These are phyloP conservation scores for Tethea ocularis DNA, from an alignment of 2,888 invertebrate genomes.

Conservation along the genomic window DNA sequence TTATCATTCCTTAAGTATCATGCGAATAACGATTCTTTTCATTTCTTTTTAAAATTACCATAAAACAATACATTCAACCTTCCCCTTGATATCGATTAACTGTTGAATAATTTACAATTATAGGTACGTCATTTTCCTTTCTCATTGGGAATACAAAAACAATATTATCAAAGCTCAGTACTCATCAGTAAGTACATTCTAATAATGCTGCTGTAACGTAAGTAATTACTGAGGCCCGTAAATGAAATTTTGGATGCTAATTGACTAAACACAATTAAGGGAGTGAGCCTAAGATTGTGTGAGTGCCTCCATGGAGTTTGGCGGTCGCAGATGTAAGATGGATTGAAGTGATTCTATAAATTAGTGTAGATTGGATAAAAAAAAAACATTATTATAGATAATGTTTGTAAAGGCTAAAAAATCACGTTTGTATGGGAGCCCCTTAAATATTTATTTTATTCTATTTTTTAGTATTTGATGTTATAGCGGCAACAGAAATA, in stretches of 20 bases:
- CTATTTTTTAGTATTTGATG: no score
- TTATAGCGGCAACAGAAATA: no score
- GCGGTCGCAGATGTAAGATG: constrained; percentile 19
- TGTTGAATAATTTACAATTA: not conserved
- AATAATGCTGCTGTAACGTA: constrained; percentile 50
- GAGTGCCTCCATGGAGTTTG: constrained; percentile 44
- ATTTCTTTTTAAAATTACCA: no score
- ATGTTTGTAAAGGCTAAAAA: no score
- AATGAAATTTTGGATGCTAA: constrained; percentile 78
- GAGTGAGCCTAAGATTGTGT: constrained; percentile 65
- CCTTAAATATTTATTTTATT: no score
- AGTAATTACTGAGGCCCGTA: constrained; percentile 69
- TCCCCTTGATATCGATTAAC: not conserved
- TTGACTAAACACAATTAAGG: constrained; percentile 79
- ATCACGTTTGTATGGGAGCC: no score
- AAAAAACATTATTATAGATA: no score
- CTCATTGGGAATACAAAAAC: constrained; percentile 30
- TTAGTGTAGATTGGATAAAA: not conserved
- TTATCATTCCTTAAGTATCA: no score
- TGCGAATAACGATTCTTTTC: no score
- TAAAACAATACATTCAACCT: not conserved
- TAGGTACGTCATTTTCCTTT: not conserved
- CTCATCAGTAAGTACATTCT: constrained; percentile 36
- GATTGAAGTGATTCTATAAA: constrained; percentile 22
- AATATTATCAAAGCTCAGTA: constrained; percentile 40